Evolutionary conservation across 2,797 vertebrate species (phyloP), one percentile per base, ranked within the genome.

Genomic region (Onychomys leucogaster): DNA sequence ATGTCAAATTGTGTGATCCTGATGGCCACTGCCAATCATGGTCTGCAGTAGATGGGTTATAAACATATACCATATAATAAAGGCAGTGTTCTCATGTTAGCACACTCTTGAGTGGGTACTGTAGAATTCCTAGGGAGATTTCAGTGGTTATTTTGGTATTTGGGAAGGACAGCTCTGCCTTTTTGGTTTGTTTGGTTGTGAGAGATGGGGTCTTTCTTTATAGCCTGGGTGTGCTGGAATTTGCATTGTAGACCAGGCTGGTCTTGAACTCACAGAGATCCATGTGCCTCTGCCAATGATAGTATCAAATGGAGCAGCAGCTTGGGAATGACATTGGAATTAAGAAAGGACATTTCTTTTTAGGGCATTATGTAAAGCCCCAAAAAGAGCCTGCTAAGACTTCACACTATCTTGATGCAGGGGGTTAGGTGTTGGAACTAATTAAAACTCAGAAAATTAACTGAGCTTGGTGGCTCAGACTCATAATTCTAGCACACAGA

Each of bases 371-470:
- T 91, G 34, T 46, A 63, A 73, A 29, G 19, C 13, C n/a, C 19
- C 69, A 80, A 21, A 17, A 17, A 91, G 27, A 82, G 65, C n/a
- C 34, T 83, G 34, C 59, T 76, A 57, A 90, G 83, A 59, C 46
- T 46, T 78, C 41, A 69, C 23, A 41, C 19, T 17, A 78, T 21
- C 3, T 29, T 89, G 55, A 63, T 41, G 5, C 52, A 25, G 12
- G 17, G 41, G 86, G 23, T 32, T 91, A 59, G 52, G 65, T 95
- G 52, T 32, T 89, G 52, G 43, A 94, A 52, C 94, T 94, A 75
- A 85, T 96, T 77, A 94, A 78, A 96, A 67, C 85, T 71, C 55
- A 90, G n/a, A 23, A 89, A 85, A 85, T 80, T 57, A 77, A 14
- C 43, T 63, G 57, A 59, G 7, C 57, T 32, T 63, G 29, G 71